Base-by-base conservation (phyloP, 2,797 vertebrate species). In the Spondyliosoma cantharus region DNA sequence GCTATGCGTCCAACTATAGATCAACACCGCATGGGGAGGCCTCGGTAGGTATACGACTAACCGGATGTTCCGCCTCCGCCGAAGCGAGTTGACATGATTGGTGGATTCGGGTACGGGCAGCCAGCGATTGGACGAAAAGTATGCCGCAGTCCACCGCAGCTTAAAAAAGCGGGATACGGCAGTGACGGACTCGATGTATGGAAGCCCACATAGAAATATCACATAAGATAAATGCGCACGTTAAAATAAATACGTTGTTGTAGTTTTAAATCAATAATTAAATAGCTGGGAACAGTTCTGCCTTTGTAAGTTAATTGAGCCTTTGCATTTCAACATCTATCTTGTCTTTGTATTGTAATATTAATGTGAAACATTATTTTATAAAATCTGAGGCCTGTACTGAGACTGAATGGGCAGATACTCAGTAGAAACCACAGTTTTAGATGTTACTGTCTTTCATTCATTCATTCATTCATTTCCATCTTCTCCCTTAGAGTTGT, bases 21-120 rank as follows among this genome's bases (percentile, higher is more conserved):
- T 90, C 87, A 74, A 71, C 71, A 91, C 88, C 94, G 90, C 95
- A 94, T 95, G 95, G 88, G 43, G 48, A 94, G 94, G 94, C 94
- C 94, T 90, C 76, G 54, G 63, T 72, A 49, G 79, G 87, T 88
- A 92, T 92, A 92, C 90, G 24, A 69, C 43, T 0, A 61, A 66
- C 71, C 82, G 93, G 93, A 94, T 93, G 83, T 92, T 27, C 93
- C 90, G 84, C 94, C 91, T 65, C 16, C 5, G 0, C 0, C 0
- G 50, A 32, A 62, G 17, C 0, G 3, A 22, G 1, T 1, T 1
- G 1, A 56, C 3, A 0, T 62, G 0, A 94, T 95, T 95, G 92
- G 95, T 85, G n/a, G 0, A 50, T 60, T 59, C 1, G 5, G 16
- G 46, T 15, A 48, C 32, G 43, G 6, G 5, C 19, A 1, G 52